Conservation (phyloP, 2,797 vertebrate genomes). For the Selene dorsalis region DNA sequence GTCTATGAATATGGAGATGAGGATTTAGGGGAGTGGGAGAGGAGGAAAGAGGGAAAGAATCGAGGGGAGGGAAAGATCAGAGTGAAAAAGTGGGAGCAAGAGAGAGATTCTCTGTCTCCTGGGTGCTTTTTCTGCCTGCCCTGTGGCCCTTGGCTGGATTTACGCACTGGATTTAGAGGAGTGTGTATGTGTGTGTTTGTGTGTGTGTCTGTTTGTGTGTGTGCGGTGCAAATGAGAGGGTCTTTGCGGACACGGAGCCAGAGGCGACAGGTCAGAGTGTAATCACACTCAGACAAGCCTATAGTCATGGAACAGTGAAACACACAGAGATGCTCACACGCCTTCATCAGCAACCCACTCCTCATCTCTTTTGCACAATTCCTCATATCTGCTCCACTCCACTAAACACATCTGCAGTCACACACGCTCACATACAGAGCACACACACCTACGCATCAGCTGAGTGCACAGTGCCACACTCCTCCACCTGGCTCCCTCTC, state of each 20-base stretch:
- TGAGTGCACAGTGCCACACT: constrained; percentile 37
- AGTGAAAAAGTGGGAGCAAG: constrained; percentile 53
- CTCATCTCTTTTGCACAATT: constrained; percentile 45
- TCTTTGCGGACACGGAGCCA: constrained; percentile 60
- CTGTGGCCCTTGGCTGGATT: constrained; percentile 74
- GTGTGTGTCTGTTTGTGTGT: constrained; percentile 28
- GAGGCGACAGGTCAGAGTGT: constrained; percentile 70
- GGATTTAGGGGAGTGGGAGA: constrained; percentile 70
- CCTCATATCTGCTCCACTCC: constrained; percentile 35
- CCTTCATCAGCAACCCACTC: constrained; percentile 54
- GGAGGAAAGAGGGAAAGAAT: constrained; percentile 28
- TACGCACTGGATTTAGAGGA: constrained; percentile 68
- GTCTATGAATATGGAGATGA: constrained; percentile 83
- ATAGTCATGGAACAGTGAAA: constrained; percentile 50
- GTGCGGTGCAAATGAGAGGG: constrained; percentile 58
- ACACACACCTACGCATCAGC: constrained; percentile 52
- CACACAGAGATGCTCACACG: constrained; percentile 28
- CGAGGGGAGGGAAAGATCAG: constrained; percentile 63
- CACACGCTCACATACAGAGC: constrained; percentile 35
- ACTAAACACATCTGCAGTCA: constrained; percentile 54
- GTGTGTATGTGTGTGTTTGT: constrained; percentile 1
- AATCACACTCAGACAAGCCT: constrained; percentile 65
- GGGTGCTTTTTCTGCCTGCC: constrained; percentile 67
- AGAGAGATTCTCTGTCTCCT: constrained; percentile 65
- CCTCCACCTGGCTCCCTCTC: constrained; percentile 59